A percentile compares a stretch with the other conserved stretches of the same genome.
phyloP scores from a whole-genome alignment of 2,888 invertebrate species.

The Drosophila demipolita region DNA sequence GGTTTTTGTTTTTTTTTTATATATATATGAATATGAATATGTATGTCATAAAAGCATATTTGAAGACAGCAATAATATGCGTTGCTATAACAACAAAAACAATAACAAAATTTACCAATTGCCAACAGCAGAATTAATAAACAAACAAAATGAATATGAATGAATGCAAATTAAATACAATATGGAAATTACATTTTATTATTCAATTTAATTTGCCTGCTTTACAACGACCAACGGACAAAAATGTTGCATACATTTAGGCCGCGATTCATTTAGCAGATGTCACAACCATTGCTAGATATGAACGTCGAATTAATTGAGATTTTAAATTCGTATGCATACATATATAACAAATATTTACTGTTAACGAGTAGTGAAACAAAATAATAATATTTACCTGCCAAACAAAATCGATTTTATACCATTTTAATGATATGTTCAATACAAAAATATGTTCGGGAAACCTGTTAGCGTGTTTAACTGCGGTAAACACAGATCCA shows the following conservation, averaged over 20 bases:
- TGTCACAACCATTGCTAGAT: conserved; percentile 12
- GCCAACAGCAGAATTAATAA: conserved; percentile 30
- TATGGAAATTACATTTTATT: conserved; percentile 25
- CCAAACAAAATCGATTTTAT: neutral
- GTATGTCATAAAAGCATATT: conserved; percentile 35
- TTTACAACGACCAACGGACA: neutral
- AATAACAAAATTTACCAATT: conserved; percentile 32
- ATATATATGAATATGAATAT: conserved; percentile 41
- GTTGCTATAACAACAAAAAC: conserved; percentile 52
- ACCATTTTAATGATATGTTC: neutral
- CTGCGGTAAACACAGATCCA: neutral
- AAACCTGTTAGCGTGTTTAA: too few relatives aligned
- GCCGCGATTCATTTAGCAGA: conserved; percentile 8
- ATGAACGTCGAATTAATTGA: neutral
- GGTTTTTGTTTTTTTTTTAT: conserved; percentile 13
- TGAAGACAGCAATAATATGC: conserved; percentile 28
- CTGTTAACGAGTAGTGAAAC: neutral
- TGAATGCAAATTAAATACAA: conserved; percentile 31
- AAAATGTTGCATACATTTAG: conserved; percentile 45
- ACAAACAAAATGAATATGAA: conserved; percentile 20
- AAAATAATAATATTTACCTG: neutral
- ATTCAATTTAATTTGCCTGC: neutral
- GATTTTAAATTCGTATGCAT: neutral
- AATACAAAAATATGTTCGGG: neutral
- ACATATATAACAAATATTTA: neutral